Base-by-base conservation (phyloP, 2,797 vertebrate species). In the Micropoecilia bifurca region DNA sequence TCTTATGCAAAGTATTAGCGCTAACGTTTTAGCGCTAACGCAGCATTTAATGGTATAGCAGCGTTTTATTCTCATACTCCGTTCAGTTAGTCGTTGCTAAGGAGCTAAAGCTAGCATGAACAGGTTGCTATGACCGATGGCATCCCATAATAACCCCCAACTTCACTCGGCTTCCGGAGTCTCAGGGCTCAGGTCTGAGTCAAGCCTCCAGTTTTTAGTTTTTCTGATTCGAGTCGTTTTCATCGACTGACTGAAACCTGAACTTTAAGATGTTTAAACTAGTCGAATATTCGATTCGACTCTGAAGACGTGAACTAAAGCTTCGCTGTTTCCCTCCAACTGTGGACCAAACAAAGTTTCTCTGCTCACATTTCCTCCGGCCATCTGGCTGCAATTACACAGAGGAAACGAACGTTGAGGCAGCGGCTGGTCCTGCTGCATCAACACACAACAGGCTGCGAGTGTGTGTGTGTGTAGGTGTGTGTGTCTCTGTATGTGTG, bases 401-500 rank as follows among this genome's bases (percentile, higher is more conserved):
- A 45, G 50, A 83, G 78, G 90, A 89, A 91, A 88, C 47, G 50
- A 82, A 74, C 80, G 84, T 86, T 80, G 47, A 82, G 82, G 76
- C 77, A 79, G 77, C 84, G 71, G 82, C 57, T 86, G 63, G 10
- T 41, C 7, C 85, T 80, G 80, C 55, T 79, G 74, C 41, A 74
- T 83, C 8, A n/a, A 28, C 73, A 45, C 85, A 93, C 88, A 91
- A 90, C 85, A 53, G 83, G 73, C 73, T 82, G 81, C 82, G 83
- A 91, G 91, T 91, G 90, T 85, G 88, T 84, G 88, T 87, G 87
- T 83, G 81, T 85, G 82, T 92, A 91, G 91, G 43, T 3, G 43
- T 82, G 81, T 85, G 82, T 91, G 91, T 91, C 89, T 85, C 87
- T 81, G 81, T 85, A 81, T 91, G 92, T 92, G 90, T 86, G 87